Conservation (phyloP, 2,888 invertebrate species). For the Orgyia antiqua region DNA sequence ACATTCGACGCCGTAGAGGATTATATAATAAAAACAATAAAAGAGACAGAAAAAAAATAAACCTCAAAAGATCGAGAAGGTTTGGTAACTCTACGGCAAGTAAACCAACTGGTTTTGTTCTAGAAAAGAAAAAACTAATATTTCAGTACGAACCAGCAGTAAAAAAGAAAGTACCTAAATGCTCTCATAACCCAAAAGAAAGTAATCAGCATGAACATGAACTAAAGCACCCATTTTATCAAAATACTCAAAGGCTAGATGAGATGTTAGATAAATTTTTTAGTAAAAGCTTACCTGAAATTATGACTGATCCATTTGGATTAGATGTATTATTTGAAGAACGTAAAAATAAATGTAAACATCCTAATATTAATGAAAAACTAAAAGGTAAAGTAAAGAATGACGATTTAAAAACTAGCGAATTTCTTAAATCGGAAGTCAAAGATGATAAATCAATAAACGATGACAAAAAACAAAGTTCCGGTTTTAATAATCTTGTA, state of each 20-base stretch:
- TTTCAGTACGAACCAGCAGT: slow-evolving; percentile 35
- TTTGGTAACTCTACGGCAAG: slow-evolving; percentile 9
- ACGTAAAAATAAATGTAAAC: slow-evolving; percentile 24
- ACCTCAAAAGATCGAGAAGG: slow-evolving; percentile 21
- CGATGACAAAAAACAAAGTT: too few species aligned
- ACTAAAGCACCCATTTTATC: slow-evolving; percentile 51
- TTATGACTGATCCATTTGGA: slow-evolving; percentile 28
- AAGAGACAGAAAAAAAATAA: neutral
- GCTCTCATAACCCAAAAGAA: slow-evolving; percentile 44
- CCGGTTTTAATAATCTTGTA: too few species aligned
- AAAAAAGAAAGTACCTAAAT: slow-evolving; percentile 40
- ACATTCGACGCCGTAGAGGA: slow-evolving; percentile 10
- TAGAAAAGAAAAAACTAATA: slow-evolving; percentile 44
- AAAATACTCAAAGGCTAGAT: slow-evolving; percentile 49
- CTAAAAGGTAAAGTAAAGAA: neutral
- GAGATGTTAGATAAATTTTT: slow-evolving; percentile 41
- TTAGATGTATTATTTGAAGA: slow-evolving; percentile 22
- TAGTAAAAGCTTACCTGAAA: slow-evolving; percentile 35
- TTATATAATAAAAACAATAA: slow-evolving; percentile 3
- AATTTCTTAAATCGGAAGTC: neutral
- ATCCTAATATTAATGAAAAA: slow-evolving; percentile 7
- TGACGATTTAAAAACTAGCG: neutral
- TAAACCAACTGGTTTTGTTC: slow-evolving; percentile 33
- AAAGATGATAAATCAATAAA: neutral
- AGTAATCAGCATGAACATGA: slow-evolving; percentile 38